Evolutionary conservation across 2,888 invertebrate species (phyloP), one percentile per base, ranked within the genome.

Genomic region (Creontiades dilutus): DNA sequence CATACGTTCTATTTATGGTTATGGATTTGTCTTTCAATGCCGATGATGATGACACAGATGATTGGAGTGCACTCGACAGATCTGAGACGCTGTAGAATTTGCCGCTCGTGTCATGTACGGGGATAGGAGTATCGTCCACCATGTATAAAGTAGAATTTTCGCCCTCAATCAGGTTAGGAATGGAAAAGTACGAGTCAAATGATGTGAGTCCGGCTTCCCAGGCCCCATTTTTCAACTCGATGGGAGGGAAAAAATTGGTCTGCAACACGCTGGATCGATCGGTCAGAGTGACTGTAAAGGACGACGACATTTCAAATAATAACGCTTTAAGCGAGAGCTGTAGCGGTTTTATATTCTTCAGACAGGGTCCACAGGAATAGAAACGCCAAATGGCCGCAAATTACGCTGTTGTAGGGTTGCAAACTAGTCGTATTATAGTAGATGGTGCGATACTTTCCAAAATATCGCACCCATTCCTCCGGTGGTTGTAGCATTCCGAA

Each of bases 171-270:
- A 88, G 12, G 28, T 88, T 78, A 1, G 87, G 78, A 23, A 88
- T 78, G 11, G 78, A 48, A 28, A 55, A 47, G 47, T 75, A 87
- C n/a, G 87, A 76, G 14, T 87, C 87, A 48, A 87, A 87, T 47
- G 87, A 88, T 5, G 76, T 75, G 0, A 88, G n/a, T 7, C 87
- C 87, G 16, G 61, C 78, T 23, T 61, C 87, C 87, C 87, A 88
- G 55, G 52, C 52, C 13, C 52, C 52, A 52, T 52, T 52, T 2
- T 52, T 52, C 11, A 52, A 12, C 16, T 52, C 52, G 11, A 52
- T 52, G 52, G 52, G 52, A 16, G 52, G 52, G 16, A 52, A 52
- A 52, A 52, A 52, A 12, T 2, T 52, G 1, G 52, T 52, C 2
- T 52, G 5, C 11, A 52, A 12, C 5, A 52, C 52, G 11, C 52